Evolutionary conservation across 53 echinoderm and acorn worm genomes (phyloP).

Genomic region (Temnopleurus reevesii): DNA sequence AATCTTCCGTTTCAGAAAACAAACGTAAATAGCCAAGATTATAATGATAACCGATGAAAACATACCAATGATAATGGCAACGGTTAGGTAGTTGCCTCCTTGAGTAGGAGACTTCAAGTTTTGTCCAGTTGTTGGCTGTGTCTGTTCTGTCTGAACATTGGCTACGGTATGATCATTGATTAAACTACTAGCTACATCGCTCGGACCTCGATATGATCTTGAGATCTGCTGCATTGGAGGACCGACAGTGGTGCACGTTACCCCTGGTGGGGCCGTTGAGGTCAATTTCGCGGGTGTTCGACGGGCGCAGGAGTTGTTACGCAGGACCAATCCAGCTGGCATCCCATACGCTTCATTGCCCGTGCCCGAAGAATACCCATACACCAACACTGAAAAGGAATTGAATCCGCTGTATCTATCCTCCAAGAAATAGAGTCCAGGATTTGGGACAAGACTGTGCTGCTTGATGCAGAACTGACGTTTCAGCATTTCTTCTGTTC

Average conservation of each 20-base stretch:
- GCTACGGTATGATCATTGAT: conserved; percentile 17
- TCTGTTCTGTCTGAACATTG: neutral
- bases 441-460: conserved; percentile 55
- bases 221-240: conserved; percentile 1
- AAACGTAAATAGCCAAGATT: conserved; percentile 75
- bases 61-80: conserved; percentile 78
- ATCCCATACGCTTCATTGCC: conserved; percentile 76
- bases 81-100: conserved; percentile 69
- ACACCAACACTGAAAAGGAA: conserved; percentile 53
- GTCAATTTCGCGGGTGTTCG: neutral
- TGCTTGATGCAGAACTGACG: conserved; percentile 74
- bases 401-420: conserved; percentile 50
- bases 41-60: conserved; percentile 79
- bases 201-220: neutral
- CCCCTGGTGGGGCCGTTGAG: conserved; percentile 10
- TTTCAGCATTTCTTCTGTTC: conserved; percentile 66
- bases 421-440: conserved; percentile 70
- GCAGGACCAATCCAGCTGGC: conserved; percentile 81
- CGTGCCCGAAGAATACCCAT: conserved; percentile 43
- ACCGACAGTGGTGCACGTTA: conserved; percentile 32
- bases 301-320: conserved; percentile 66
- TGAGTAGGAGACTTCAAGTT: conserved; percentile 52
- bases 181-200: neutral
- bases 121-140: conserved; percentile 42
- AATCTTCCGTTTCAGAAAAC: conserved; percentile 75